Evolutionary conservation across 2,113 vertebrate species (phyloP), one percentile per base, ranked within the genome.

Genomic region (Chloroceryle aenea): DNA sequence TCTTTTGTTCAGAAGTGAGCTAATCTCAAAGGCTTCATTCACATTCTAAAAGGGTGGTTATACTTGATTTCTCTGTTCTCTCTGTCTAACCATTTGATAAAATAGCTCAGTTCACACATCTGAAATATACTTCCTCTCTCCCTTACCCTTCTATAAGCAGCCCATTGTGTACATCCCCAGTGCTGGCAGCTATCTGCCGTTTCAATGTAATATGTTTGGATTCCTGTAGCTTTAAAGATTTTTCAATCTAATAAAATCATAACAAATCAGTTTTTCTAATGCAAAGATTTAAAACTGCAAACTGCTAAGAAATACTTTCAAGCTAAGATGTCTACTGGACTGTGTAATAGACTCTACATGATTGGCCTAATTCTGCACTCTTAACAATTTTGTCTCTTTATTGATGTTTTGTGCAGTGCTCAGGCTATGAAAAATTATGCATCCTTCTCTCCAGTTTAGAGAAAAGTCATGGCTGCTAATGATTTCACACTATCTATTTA

Each of bases 141-240:
- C 20, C 16, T 80, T 68, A 42, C 14, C 20, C 13, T 71, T 85
- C 32, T n/a, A 23, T 25, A 21, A 64, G 19, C 30, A 72, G 45
- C 20, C 32, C 77, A 29, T 63, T 74, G 15, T 68, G 20, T 68
- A 27, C 38, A 38, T 52, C 14, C 25, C 36, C 20, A 68, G 14
- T 66, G 62, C 48, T 90, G 48, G 43, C 43, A 85, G 43, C 12
- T 82, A 12, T 85, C 40, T 82, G 50, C 23, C 73, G 2, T 85
- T 86, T 83, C 36, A 30, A 2, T 68, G 29, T 43, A 85, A 36
- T 87, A 53, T 68, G 32, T 78, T 72, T 66, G 53, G 38, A 85
- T 68, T 72, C 72, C 82, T 61, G 62, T 68, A 82, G 53, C 63
- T 90, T 83, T 89, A 94, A 93, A 91, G 90, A 87, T 87, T 93